A percentile compares a stretch with the other conserved stretches of the same genome.
Evolutionary conservation across 2,113 vertebrate species (phyloP).

Genomic region (Rhinolophus sinicus): DNA sequence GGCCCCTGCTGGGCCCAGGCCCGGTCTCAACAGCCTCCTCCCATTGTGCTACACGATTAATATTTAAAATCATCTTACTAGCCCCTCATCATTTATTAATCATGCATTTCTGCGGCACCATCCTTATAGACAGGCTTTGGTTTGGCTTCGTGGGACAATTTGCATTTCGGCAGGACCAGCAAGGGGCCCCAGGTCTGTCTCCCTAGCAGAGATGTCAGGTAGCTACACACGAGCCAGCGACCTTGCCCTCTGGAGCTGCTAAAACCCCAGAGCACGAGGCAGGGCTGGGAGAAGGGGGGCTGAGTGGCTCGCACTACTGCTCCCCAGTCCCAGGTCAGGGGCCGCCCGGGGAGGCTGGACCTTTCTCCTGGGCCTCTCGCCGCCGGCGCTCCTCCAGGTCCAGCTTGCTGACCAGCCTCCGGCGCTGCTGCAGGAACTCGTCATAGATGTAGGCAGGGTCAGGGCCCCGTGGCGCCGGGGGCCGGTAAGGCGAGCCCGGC

Average conservation of each 20-base stretch:
- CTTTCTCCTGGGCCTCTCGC: conserved; percentile 95
- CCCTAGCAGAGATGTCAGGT: not conserved
- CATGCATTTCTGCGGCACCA: not conserved
- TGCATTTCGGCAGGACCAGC: not conserved
- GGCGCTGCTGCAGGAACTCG: conserved; percentile 95
- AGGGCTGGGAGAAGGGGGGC: not conserved
- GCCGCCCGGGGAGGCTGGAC: conserved; percentile 77
- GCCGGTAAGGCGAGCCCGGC: conserved; percentile 85
- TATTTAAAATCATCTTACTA: conserved; percentile 74
- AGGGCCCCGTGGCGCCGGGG: conserved; percentile 79
- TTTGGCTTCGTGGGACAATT: not conserved
- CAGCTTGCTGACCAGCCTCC: conserved; percentile 95
- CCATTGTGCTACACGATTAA: conserved; percentile 7
- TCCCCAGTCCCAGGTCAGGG: not conserved
- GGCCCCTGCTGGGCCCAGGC: not conserved
- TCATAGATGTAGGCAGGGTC: conserved; percentile 93
- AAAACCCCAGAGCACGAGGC: not conserved
- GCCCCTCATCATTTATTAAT: conserved; percentile 74
- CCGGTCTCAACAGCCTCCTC: not conserved
- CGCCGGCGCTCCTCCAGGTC: conserved; percentile 96
- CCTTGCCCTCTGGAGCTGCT: not conserved
- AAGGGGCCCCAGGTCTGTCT: not conserved
- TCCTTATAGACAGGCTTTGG: not conserved
- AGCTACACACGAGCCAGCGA: not conserved
- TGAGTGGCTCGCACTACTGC: fast-evolving